Evolutionary conservation across 2,888 invertebrate species (phyloP).

Genomic region (Mamestra brassicae): DNA sequence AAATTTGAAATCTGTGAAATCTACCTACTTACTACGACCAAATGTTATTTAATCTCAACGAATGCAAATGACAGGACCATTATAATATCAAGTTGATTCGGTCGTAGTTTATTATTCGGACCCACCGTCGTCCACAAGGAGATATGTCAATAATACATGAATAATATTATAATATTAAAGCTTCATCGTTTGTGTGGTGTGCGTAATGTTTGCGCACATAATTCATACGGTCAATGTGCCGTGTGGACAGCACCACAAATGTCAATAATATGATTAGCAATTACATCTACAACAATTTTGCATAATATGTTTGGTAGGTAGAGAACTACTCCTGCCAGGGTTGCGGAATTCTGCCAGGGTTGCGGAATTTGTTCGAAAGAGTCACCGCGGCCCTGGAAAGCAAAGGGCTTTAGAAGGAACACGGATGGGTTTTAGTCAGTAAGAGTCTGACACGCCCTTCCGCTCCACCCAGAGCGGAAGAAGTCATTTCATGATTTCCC

Average conservation of each 20-base stretch:
- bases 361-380: too few species aligned
- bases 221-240: slow-evolving; percentile 74
- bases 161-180: slow-evolving; percentile 59
- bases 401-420: too few species aligned
- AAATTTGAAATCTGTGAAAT: not conserved
- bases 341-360: too few species aligned
- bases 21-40: not conserved
- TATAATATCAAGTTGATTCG: slow-evolving; percentile 50
- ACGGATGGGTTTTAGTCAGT: too few species aligned
- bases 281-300: slow-evolving; percentile 25
- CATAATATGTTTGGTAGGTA: not conserved
- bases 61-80: slow-evolving; percentile 20
- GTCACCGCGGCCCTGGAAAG: too few species aligned
- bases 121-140: slow-evolving; percentile 39
- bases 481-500: too few species aligned
- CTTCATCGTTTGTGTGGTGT: slow-evolving; percentile 55
- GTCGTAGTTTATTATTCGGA: slow-evolving; percentile 46
- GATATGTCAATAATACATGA: slow-evolving; percentile 66
- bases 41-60: not conserved
- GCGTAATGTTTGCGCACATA: slow-evolving; percentile 77
- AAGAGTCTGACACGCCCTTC: too few species aligned
- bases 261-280: slow-evolving; percentile 59
- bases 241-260: slow-evolving; percentile 56
- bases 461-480: too few species aligned
- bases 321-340: too few species aligned